Percentiles rank a stretch among this genome's conserved stretches.
Conservation (phyloP, 2,797 vertebrate genomes). For the Epinephelus awoara region DNA sequence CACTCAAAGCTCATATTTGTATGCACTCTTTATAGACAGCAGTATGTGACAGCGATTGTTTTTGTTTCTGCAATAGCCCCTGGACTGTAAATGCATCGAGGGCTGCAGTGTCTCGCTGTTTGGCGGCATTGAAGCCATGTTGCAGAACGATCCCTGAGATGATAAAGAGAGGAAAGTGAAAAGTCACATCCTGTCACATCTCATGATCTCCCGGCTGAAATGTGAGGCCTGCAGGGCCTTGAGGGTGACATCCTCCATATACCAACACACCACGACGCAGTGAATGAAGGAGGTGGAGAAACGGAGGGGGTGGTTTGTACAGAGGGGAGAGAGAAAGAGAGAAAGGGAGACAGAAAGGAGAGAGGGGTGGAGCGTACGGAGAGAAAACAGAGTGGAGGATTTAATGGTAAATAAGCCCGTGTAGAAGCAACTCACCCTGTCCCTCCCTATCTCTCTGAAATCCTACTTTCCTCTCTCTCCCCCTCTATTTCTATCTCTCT, state of each 20-base stretch:
- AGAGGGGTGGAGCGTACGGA: constrained; percentile 56
- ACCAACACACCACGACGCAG: constrained; percentile 68
- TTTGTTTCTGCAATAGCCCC: constrained; percentile 49
- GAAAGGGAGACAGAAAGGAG: neutral
- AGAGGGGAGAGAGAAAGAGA: constrained; percentile 22
- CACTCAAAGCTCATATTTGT: constrained; percentile 26
- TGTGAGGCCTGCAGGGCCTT: constrained; percentile 81
- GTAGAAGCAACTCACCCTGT: constrained; percentile 70
- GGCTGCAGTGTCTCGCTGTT: constrained; percentile 58
- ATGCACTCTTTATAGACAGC: constrained; percentile 25
- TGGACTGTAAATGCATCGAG: constrained; percentile 47
- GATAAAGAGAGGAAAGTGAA: constrained; percentile 86
- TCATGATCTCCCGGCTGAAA: constrained; percentile 82
- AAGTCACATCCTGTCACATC: constrained; percentile 84
- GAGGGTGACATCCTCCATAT: constrained; percentile 82
- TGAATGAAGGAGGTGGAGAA: constrained; percentile 58
- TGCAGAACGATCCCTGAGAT: constrained; percentile 79
- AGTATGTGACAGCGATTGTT: constrained; percentile 54
- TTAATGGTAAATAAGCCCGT: constrained; percentile 76
- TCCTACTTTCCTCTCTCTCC: constrained; percentile 68
- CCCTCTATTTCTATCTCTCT: constrained; percentile 77
- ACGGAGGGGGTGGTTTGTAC: constrained; percentile 38
- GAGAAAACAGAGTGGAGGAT: constrained; percentile 58
- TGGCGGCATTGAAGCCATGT: constrained; percentile 64
- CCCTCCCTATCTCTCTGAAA: constrained; percentile 79